Evolutionary conservation across 2,888 invertebrate genomes (phyloP).

Genomic region (Caenorhabditis drosophilae): DNA sequence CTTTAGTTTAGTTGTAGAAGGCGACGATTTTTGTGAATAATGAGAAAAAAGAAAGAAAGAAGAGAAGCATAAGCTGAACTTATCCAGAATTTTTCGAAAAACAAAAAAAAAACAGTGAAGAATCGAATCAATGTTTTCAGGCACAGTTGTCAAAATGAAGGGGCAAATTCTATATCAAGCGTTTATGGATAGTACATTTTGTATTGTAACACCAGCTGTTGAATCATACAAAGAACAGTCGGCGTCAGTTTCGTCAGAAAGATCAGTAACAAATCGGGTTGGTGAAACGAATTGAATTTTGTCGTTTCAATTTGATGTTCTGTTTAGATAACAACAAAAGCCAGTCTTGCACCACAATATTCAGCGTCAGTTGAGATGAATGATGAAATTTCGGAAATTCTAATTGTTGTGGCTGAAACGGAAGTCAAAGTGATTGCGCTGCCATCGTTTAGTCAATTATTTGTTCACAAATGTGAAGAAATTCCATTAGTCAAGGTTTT

Average conservation of each 20-base stretch:
- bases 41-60: too few relatives aligned
- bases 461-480: slow-evolving; percentile 56
- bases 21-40: too few relatives aligned
- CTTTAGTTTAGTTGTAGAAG: too few relatives aligned
- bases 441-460: slow-evolving; percentile 61
- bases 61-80: too few relatives aligned
- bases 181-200: slow-evolving; percentile 93
- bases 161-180: slow-evolving; percentile 92
- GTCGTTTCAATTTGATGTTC: background rate
- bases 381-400: slow-evolving; percentile 54
- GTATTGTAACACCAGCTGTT: slow-evolving; percentile 85
- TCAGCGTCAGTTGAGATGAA: slow-evolving; percentile 36
- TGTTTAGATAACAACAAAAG: slow-evolving; percentile 56
- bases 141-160: slow-evolving; percentile 92
- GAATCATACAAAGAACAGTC: slow-evolving; percentile 85
- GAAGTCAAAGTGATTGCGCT: slow-evolving; percentile 62
- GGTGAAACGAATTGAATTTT: slow-evolving; percentile 1
- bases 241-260: slow-evolving; percentile 50
- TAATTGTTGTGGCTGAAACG: slow-evolving; percentile 60
- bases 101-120: background rate
- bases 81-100: too few relatives aligned
- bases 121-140: slow-evolving; percentile 72
- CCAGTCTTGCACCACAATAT: slow-evolving; percentile 53
- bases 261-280: slow-evolving; percentile 44
- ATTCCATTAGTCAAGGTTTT: slow-evolving; percentile 63